Conservation (phyloP, 2,797 vertebrate genomes). For the Sorex maritimensis region DNA sequence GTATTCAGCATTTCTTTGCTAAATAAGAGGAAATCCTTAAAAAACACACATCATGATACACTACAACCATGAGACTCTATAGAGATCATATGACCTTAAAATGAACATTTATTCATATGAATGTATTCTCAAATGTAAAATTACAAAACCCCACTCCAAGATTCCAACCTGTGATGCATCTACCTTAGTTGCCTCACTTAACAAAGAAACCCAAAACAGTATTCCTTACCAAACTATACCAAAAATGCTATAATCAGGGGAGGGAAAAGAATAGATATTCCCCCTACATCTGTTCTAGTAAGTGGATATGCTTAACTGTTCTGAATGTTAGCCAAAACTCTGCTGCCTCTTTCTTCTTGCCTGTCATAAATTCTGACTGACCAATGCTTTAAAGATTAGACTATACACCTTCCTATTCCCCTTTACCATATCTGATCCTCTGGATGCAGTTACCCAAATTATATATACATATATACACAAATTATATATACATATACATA, state of each 20-base stretch:
- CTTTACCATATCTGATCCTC: neutral
- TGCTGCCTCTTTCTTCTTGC: slow-evolving; percentile 14
- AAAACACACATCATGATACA: neutral
- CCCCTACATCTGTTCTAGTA: neutral
- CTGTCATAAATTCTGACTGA: slow-evolving; percentile 26
- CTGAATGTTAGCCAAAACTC: slow-evolving; percentile 10
- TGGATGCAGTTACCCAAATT: neutral
- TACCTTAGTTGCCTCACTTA: slow-evolving; percentile 17
- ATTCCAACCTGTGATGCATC: neutral
- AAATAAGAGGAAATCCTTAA: slow-evolving; percentile 55
- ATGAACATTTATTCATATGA: slow-evolving; percentile 37
- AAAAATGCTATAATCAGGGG: slow-evolving; percentile 25
- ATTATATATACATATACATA: too few species aligned
- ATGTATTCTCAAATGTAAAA: slow-evolving; percentile 53
- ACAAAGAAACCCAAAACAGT: slow-evolving; percentile 37
- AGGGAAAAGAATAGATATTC: slow-evolving; percentile 35
- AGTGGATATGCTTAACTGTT: neutral
- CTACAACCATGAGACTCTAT: too few species aligned
- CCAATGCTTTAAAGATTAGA: neutral
- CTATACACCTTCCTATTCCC: neutral
- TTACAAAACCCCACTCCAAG: neutral
- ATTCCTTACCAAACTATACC: neutral
- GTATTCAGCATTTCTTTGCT: slow-evolving; percentile 11
- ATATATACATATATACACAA: neutral
- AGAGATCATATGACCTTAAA: slow-evolving; percentile 10